phyloP scores from a whole-genome alignment of 1,140 invertebrate species.

The Apis dorsata region DNA sequence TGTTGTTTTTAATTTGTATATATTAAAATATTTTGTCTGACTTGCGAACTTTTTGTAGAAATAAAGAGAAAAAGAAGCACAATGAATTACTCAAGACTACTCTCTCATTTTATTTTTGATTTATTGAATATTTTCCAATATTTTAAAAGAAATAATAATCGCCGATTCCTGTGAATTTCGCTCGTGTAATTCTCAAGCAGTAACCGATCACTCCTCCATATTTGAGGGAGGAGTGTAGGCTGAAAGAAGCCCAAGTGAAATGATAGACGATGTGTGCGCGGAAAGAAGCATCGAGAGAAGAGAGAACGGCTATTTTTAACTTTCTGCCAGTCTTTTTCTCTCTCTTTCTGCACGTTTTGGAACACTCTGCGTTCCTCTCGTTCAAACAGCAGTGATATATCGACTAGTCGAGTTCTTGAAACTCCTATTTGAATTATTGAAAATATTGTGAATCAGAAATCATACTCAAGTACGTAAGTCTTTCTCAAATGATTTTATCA shows the following conservation, averaged over 20 bases:
- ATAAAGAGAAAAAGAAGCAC: not conserved
- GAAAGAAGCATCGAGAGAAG: not conserved
- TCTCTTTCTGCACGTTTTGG: constrained; percentile 27
- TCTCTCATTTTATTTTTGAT: not conserved
- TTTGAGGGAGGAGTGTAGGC: constrained; percentile 27
- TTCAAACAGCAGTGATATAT: not conserved
- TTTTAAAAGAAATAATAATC: not conserved
- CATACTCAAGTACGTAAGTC: not conserved
- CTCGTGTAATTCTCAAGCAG: constrained; percentile 11
- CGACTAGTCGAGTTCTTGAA: not conserved
- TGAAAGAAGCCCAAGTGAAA: constrained; percentile 5
- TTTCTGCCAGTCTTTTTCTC: constrained; percentile 40
- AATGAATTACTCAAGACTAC: constrained; percentile 20
- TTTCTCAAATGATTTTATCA: not conserved
- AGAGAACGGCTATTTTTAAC: constrained; percentile 51
- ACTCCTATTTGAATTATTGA: not conserved
- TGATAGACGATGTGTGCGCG: not conserved
- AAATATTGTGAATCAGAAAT: not conserved
- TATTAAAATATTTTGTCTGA: constrained; percentile 18
- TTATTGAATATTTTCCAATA: not conserved
- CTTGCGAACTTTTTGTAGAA: not conserved
- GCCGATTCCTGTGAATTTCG: constrained; percentile 26
- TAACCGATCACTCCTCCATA: not conserved
- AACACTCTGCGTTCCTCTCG: constrained; percentile 10
- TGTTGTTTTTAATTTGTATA: no score